Evolutionary conservation across 1,140 invertebrate species (phyloP), one percentile per base, ranked within the genome.

Genomic region (Cecropterus lyciades): DNA sequence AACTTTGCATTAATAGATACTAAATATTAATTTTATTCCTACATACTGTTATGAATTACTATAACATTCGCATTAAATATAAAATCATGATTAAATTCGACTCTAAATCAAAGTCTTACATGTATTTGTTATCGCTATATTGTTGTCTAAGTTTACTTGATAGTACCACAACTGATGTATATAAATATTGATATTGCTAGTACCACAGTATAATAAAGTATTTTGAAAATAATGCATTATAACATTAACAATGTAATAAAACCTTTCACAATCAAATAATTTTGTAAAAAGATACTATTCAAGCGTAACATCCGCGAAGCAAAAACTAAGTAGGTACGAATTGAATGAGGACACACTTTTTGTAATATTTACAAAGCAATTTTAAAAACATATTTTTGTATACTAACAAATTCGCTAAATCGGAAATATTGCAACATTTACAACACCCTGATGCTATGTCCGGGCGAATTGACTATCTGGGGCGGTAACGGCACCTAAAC

Each of bases 401-500:
- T 33, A 8, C 37, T 40, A 11, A 40, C n/a, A 40, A n/a, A 40
- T 40, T 40, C 1, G 30, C 30, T 10, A 1, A 40, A 40, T 9
- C 11, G 67, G 63, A 76, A 76, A 62, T 65, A 75, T 67, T 76
- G 60, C n/a, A n/a, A n/a, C 71, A 76, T 33, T 33, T 33, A 8
- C 30, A 33, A 75, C 64, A 73, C 67, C 70, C 71, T 69, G 69
- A 62, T 65, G 65, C 69, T 72, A 73, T 55, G 72, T 78, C 72
- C 72, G 75, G 72, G 70, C 69, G 71, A 80, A 79, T 78, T 78
- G 75, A 71, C 70, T 82, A 87, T 84, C 81, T 85, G 80, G 87
- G 87, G 81, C 85, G 78, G 67, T 89, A 89, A 88, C 87, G 87
- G 87, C 79, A 89, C 70, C 80, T 85, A 81, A 85, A 83, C 78